Base-by-base conservation (phyloP, 2,113 vertebrate species). In the human region DNA sequence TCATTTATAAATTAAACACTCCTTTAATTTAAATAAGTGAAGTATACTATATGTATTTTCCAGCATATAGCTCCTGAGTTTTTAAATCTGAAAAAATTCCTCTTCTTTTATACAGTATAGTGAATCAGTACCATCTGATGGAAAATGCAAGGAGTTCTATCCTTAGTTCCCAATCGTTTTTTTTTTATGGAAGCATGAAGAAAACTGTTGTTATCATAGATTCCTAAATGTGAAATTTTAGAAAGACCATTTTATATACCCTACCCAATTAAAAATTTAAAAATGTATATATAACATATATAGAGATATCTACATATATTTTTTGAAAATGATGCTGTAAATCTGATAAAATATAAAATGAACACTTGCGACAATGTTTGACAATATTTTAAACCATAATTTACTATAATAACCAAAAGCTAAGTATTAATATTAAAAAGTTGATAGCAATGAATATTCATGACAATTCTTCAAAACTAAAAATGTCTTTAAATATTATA, bases 321-420 rank as follows among this genome's bases (percentile, higher is more conserved):
- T 96, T 94, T 66, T 87, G 8, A 90, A 90, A 96, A 86, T 70
- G 30, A 80, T 84, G 40, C 32, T 61, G 3, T 57, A 94, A 85
- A 94, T 72, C 16, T 89, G 87, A 75, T 86, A 95, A 82, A 92
- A 80, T 61, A 83, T 84, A 94, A 95, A 84, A 82, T 43, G 80
- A 82, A 73, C 6, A 86, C 23, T 50, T 81, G 7, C 1, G 89
- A 83, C 8, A 88, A 55, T 81, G 73, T 18, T 5, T 55, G 27
- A 87, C 27, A 93, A 55, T 57, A 90, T 86, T 64, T 8, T 50
- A 61, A 93, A 57, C 2, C 30, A 94, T 35, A 86, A 79, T 96
- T 94, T 93, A 90, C 11, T 73, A 81, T 48, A 93, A 82, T 89
- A 95, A 84, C 17, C 4, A 68, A 89, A 93, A 95, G 2, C 64